Conservation (phyloP, 2,888 invertebrate genomes). For the Hyppa rectilinea region DNA sequence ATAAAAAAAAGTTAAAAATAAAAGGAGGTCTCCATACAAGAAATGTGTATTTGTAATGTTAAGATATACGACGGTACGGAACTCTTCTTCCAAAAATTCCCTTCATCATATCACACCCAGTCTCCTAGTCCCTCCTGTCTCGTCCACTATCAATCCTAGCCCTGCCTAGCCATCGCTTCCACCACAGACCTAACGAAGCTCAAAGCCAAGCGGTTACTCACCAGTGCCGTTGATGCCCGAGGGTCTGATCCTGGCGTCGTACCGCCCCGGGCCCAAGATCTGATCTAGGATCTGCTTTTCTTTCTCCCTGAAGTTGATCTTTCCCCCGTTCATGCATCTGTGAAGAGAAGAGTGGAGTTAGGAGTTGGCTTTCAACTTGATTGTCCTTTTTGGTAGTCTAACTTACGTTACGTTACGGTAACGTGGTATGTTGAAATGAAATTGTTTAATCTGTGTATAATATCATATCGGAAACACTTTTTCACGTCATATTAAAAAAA, state of each 20-base stretch:
- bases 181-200: conserved; percentile 50
- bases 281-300: conserved; percentile 98
- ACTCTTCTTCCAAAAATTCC: background rate
- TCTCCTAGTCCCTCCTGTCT: background rate
- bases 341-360: conserved; percentile 60
- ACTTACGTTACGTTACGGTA: too few species aligned
- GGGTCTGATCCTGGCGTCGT: conserved; percentile 98
- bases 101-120: too few species aligned
- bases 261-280: conserved; percentile 97
- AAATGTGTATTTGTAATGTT: too few species aligned
- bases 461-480: too few species aligned
- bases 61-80: too few species aligned
- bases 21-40: too few species aligned
- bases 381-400: background rate
- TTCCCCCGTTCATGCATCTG: conserved; percentile 94
- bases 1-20: too few species aligned
- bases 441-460: too few species aligned
- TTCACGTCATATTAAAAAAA: too few species aligned
- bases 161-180: conserved; percentile 50
- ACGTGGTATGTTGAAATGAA: too few species aligned
- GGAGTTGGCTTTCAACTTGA: background rate
- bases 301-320: conserved; percentile 97
- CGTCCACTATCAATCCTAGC: background rate
- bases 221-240: conserved; percentile 98
- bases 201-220: conserved; percentile 85